phyloP scores from a whole-genome alignment of 2,113 vertebrate genomes.

The Nothoprocta perdicaria region DNA sequence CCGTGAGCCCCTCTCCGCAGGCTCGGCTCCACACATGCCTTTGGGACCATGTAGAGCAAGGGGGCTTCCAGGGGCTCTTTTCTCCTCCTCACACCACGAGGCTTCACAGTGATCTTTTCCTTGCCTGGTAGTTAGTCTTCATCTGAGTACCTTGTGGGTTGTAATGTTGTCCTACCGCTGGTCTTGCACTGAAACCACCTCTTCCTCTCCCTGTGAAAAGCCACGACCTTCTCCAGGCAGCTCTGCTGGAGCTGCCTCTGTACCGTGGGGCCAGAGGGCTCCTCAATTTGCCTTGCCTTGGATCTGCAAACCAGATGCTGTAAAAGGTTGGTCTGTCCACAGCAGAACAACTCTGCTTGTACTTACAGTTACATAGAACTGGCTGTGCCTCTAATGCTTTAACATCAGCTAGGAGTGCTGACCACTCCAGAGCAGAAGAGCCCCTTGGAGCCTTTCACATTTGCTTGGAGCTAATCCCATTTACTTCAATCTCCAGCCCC shows the following conservation, averaged over 20 bases:
- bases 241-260: not conserved
- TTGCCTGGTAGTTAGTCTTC: not conserved
- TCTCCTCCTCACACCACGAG: not conserved
- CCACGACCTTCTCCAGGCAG: not conserved
- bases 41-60: not conserved
- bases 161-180: not conserved
- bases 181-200: not conserved
- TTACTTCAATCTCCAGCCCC: not conserved
- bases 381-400: not conserved
- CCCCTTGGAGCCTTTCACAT: not conserved
- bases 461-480: not conserved
- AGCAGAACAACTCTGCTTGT: not conserved
- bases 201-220: not conserved
- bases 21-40: fast-evolving
- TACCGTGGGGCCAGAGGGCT: not conserved
- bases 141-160: not conserved
- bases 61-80: not conserved
- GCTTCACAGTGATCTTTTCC: not conserved
- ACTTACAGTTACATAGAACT: not conserved
- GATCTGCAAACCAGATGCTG: not conserved
- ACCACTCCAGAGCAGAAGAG: not conserved
- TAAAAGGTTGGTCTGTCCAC: not conserved
- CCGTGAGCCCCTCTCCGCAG: not conserved
- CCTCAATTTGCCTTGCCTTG: not conserved
- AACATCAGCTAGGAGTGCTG: not conserved